phyloP scores from a whole-genome alignment of 2,113 vertebrate genomes.

The Chaetodon trifascialis region DNA sequence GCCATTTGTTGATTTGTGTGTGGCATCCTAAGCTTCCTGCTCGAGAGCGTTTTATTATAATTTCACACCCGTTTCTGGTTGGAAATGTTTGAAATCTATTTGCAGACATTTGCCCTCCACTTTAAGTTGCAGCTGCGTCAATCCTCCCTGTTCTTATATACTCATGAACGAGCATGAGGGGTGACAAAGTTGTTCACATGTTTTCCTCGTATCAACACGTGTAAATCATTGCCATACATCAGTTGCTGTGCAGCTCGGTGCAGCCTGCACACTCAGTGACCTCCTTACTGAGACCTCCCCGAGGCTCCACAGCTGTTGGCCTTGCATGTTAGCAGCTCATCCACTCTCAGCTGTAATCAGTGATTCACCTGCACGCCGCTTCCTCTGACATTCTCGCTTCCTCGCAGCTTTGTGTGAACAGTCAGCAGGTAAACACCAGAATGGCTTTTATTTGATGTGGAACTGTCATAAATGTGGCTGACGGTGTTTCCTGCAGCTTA shows the following conservation, averaged over 20 bases:
- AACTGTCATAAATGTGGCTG: slow-evolving; percentile 26
- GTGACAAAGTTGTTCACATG: background rate
- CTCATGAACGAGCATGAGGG: background rate
- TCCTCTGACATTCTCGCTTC: slow-evolving; percentile 74
- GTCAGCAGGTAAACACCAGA: slow-evolving; percentile 62
- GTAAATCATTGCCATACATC: slow-evolving; percentile 2
- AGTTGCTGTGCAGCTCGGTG: slow-evolving; percentile 1
- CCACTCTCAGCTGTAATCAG: slow-evolving; percentile 77
- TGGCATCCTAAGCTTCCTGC: background rate
- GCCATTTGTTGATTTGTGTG: background rate
- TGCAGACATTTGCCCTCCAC: background rate
- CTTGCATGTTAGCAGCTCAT: slow-evolving; percentile 77
- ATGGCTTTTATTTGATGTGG: slow-evolving; percentile 58
- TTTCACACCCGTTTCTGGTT: background rate
- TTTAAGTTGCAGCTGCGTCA: background rate
- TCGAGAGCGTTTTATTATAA: too few relatives aligned
- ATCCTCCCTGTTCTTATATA: background rate
- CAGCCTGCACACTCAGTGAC: slow-evolving; percentile 38
- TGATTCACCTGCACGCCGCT: slow-evolving; percentile 76
- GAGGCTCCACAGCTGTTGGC: slow-evolving; percentile 73
- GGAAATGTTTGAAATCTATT: background rate
- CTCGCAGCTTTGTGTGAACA: slow-evolving; percentile 57
- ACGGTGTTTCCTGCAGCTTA: slow-evolving; percentile 31
- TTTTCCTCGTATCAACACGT: background rate
- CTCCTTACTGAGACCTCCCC: slow-evolving; percentile 50